Base-by-base conservation (phyloP, 2,797 vertebrate species). In the Alauda arvensis region DNA sequence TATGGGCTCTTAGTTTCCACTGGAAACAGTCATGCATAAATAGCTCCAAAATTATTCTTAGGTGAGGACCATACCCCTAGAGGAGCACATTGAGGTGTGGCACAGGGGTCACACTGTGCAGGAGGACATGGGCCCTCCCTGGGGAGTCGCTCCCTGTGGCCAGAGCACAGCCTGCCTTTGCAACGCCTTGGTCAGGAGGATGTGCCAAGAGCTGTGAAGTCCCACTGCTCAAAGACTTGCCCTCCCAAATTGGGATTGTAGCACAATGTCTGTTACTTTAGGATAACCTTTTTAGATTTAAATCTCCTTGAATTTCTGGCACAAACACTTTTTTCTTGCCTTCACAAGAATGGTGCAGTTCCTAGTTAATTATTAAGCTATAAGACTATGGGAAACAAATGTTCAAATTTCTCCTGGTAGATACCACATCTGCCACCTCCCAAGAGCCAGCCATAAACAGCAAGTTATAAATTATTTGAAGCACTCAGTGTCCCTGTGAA, bases 391-490 rank as follows among this genome's bases (percentile, higher is more conserved):
- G 37, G 31, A 85, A 93, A 69, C 42, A 80, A 94, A 81, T n/a
- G 62, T 48, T 92, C 37, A 59, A 1, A 81, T 68, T 71, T 51
- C 20, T 81, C 21, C 52, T 69, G 55, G 75, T 9, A 69, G 42
- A 52, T 62, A 75, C 13, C 40, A 75, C 59, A 90, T 48, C 83
- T 76, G 37, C 40, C 37, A 78, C 7, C 19, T 83, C 63, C 52
- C 67, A 56, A 56, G 68, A 79, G 77, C 17, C 63, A 72, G 43
- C 29, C n/a, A 23, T 70, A 76, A 59, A 14, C 42, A 72, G 52
- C 42, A 81, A 72, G 26, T 56, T 70, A 76, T 67, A 83, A 76
- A 60, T 78, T 76, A 82, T 77, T 49, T 83, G 42, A 87, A 79
- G 49, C 14, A 78, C 40, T 69, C 56, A 5, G 1, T 40, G 34